Percentiles rank a stretch among this genome's conserved stretches.
Evolutionary conservation across 2,113 vertebrate genomes (phyloP).

Genomic region (Istiophorus platypterus): DNA sequence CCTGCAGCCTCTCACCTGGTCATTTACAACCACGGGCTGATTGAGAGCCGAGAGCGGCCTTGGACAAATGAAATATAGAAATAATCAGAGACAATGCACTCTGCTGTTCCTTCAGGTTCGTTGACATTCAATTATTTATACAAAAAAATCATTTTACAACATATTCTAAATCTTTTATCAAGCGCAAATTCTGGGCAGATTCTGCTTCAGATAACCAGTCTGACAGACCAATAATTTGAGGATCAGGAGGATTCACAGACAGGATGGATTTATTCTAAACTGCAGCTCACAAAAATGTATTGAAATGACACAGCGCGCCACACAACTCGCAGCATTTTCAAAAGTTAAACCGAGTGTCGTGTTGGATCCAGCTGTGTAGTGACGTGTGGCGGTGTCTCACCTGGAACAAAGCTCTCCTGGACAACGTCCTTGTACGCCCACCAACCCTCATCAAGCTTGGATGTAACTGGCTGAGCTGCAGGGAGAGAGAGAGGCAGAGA

Average conservation of each 20-base stretch:
- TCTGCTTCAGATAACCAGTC: background rate
- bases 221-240: background rate
- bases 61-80: background rate
- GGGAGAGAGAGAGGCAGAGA: conserved; percentile 24
- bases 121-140: background rate
- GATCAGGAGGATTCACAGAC: background rate
- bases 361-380: background rate
- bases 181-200: background rate
- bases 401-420: conserved; percentile 98
- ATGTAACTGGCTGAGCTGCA: conserved; percentile 94
- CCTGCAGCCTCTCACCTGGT: background rate
- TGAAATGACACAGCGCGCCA: background rate
- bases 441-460: conserved; percentile 98
- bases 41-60: background rate
- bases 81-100: background rate
- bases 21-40: background rate
- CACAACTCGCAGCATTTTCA: background rate
- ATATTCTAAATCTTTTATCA: background rate
- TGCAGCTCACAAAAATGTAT: background rate
- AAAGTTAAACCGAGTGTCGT: background rate
- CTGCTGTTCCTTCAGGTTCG: background rate
- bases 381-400: conserved; percentile 77
- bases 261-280: background rate
- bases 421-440: conserved; percentile 99
- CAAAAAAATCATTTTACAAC: background rate